phyloP scores from a whole-genome alignment of 2,113 vertebrate species.

The Scortum barcoo region DNA sequence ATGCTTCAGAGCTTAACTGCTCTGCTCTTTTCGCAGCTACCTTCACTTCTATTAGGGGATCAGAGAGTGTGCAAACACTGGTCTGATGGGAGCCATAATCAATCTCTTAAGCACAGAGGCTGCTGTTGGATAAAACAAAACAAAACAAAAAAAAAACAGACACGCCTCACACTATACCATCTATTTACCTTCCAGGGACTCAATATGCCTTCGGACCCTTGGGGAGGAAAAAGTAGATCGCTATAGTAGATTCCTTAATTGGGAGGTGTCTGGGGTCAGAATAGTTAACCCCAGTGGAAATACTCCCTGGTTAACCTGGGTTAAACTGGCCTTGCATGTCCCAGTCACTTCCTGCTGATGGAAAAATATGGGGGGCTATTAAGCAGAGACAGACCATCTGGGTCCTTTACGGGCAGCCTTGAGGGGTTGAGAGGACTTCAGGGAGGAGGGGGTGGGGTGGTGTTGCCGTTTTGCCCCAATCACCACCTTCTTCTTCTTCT shows the following conservation, averaged over 20 bases:
- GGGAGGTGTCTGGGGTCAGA: conserved; percentile 41
- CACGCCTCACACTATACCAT: conserved; percentile 3
- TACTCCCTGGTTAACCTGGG: conserved; percentile 49
- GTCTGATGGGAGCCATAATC: conserved; percentile 66
- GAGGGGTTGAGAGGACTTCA: conserved; percentile 25
- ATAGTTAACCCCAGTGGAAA: conserved; percentile 61
- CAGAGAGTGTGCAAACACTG: conserved; percentile 60
- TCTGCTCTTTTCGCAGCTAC: conserved; percentile 47
- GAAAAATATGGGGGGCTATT: conserved; percentile 48
- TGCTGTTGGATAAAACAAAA: conserved; percentile 25
- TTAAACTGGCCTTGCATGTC: conserved; percentile 58
- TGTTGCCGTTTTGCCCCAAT: conserved; percentile 30
- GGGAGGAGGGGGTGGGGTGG: background rate
- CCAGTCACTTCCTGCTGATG: conserved; percentile 32
- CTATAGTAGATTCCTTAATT: conserved; percentile 51
- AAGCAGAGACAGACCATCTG: conserved; percentile 55
- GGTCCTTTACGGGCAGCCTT: conserved; percentile 41
- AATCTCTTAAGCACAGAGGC: conserved; percentile 56
- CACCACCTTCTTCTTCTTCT: background rate
- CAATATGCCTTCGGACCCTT: background rate
- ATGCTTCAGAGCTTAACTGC: conserved; percentile 34
- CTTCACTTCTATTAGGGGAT: conserved; percentile 51
- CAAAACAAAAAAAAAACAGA: conserved; percentile 19
- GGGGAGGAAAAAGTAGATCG: conserved; percentile 24
- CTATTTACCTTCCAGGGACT: conserved; percentile 41